Evolutionary conservation across 2,888 invertebrate genomes (phyloP).

Genomic region (Troglohyphantes excavatus): DNA sequence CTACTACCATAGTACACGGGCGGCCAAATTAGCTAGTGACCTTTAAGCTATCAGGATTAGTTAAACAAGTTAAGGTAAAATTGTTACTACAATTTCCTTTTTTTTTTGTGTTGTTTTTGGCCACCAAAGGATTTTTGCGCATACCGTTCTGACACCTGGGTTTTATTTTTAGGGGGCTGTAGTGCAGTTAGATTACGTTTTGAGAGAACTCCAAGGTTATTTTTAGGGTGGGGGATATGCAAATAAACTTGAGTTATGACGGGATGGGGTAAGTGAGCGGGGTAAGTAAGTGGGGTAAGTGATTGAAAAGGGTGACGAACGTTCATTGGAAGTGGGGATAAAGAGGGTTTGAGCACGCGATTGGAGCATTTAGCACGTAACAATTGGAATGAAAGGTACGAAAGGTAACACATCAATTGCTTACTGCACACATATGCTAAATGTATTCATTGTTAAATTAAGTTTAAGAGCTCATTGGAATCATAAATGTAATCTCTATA

Average conservation of each 20-base stretch:
- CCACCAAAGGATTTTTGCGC: constrained; percentile 1
- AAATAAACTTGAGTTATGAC: constrained; percentile 39
- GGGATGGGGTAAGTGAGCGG: background rate
- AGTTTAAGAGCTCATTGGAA: too few species aligned
- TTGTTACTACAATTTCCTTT: constrained; percentile 39
- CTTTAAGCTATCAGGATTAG: constrained; percentile 75
- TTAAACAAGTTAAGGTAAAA: constrained; percentile 72
- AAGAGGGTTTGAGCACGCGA: constrained; percentile 14
- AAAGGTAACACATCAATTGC: too few species aligned
- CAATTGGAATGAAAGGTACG: background rate
- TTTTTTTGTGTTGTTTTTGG: constrained; percentile 45
- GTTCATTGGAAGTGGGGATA: constrained; percentile 34
- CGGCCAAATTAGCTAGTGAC: constrained; percentile 76
- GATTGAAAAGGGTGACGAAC: constrained; percentile 2
- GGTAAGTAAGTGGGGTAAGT: background rate
- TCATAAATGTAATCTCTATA: too few species aligned
- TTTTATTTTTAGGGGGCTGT: constrained; percentile 70
- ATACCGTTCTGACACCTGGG: constrained; percentile 67
- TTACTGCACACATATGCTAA: too few species aligned
- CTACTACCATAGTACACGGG: constrained; percentile 70
- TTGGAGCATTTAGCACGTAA: background rate
- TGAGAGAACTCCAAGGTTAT: constrained; percentile 64
- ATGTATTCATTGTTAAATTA: too few species aligned
- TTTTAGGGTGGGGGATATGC: constrained; percentile 56
- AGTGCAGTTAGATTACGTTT: constrained; percentile 54